Evolutionary conservation across 2,888 invertebrate species (phyloP).

Genomic region (Lasioglossum lativentre): DNA sequence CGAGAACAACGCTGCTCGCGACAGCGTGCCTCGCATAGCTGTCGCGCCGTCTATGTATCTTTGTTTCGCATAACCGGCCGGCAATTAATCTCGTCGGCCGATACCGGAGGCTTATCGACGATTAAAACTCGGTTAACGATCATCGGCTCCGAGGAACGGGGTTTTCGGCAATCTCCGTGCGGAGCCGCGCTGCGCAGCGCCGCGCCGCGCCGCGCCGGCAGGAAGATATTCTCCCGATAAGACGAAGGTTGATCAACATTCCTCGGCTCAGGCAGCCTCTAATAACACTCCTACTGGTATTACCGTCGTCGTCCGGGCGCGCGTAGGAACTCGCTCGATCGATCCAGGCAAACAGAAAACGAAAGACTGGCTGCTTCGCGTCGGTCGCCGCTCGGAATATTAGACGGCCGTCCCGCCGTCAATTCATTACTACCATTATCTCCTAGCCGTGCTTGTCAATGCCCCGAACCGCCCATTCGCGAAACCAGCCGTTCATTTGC

Average conservation of each 20-base stretch:
- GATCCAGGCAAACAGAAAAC: background rate
- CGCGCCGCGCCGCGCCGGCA: background rate
- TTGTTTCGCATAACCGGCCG: conserved; percentile 24
- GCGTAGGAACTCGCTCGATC: conserved; percentile 1
- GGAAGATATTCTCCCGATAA: conserved; percentile 4
- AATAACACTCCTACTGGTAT: conserved; percentile 9
- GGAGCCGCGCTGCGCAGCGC: background rate
- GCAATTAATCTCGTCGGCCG: background rate
- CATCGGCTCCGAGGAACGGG: background rate
- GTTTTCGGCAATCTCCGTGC: background rate
- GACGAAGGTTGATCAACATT: conserved; percentile 3
- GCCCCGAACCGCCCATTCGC: conserved; percentile 15
- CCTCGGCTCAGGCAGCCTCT: conserved; percentile 5
- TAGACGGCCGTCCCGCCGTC: background rate
- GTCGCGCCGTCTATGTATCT: conserved; percentile 4
- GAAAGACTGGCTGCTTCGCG: background rate
- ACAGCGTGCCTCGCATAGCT: conserved; percentile 49
- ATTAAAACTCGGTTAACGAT: background rate
- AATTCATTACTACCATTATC: conserved; percentile 49
- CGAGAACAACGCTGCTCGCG: conserved; percentile 42
- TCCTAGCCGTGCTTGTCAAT: conserved; percentile 38
- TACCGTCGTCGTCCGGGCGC: background rate
- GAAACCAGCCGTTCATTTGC: conserved; percentile 44
- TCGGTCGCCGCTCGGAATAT: background rate
- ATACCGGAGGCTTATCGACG: background rate